Evolutionary conservation across 2,113 vertebrate genomes (phyloP).

Genomic region (Lophochroa leadbeateri): DNA sequence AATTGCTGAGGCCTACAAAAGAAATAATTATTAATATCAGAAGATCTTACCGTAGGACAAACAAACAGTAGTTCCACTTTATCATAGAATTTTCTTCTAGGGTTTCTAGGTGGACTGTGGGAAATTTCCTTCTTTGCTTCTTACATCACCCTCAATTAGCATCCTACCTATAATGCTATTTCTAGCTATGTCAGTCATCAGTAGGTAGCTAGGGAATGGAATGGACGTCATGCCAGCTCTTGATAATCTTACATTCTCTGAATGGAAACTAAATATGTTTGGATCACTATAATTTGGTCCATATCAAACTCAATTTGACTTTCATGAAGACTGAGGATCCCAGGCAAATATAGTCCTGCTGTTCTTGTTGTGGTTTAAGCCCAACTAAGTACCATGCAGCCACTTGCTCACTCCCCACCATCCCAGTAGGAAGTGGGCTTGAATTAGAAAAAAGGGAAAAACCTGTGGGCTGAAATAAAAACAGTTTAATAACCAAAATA

Average conservation of each 20-base stretch:
- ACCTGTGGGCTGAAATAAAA: not conserved
- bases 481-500: not conserved
- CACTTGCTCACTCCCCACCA: not conserved
- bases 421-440: not conserved
- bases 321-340: not conserved
- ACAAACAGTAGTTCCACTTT: conserved; percentile 37
- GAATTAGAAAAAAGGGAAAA: not conserved
- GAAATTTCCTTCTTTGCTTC: conserved; percentile 34
- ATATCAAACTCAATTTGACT: conserved; percentile 32
- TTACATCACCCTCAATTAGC: not conserved
- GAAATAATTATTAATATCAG: conserved; percentile 49
- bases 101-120: conserved; percentile 24
- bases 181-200: conserved; percentile 4
- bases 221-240: not conserved
- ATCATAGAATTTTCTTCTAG: conserved; percentile 33
- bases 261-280: conserved; percentile 37
- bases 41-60: conserved; percentile 26
- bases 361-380: not conserved
- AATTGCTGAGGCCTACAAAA: conserved; percentile 25
- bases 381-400: not conserved
- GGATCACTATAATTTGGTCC: conserved; percentile 20
- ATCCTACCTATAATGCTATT: conserved; percentile 3
- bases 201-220: not conserved
- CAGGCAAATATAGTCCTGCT: not conserved
- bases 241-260: conserved; percentile 9